Conservation (phyloP, 2,113 vertebrate genomes). For the Misgurnus mizolepis region DNA sequence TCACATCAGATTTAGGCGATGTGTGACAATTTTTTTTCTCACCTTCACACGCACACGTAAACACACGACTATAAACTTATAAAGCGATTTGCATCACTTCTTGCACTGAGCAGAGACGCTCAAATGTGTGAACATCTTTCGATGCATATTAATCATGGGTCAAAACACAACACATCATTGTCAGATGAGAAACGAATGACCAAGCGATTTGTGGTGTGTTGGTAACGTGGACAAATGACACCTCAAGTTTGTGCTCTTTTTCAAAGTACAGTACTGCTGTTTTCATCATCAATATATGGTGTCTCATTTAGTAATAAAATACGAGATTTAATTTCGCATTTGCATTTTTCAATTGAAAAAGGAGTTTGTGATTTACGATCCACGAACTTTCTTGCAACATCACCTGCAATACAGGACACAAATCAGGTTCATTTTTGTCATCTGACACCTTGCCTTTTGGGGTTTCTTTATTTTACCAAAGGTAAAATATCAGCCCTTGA, state of each 20-base stretch:
- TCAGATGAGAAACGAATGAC: no score
- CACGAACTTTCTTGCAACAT: not conserved
- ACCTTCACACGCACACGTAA: conserved; percentile 31
- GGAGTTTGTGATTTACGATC: no score
- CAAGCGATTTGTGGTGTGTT: no score
- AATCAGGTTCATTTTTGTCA: not conserved
- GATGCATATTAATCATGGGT: conserved; percentile 14
- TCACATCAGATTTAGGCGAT: conserved; percentile 45
- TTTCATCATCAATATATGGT: no score
- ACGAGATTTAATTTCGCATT: no score
- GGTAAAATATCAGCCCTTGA: not conserved
- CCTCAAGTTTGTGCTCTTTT: no score
- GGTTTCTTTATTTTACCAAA: not conserved
- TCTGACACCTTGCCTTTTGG: not conserved
- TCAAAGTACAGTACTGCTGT: no score
- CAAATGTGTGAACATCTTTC: conserved; percentile 41
- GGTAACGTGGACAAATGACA: no score
- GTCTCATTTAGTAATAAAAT: no score
- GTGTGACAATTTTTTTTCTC: conserved; percentile 48
- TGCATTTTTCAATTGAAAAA: no score
- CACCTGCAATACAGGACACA: not conserved
- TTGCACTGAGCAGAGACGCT: conserved; percentile 21
- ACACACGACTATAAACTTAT: conserved; percentile 13
- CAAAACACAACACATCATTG: no score
- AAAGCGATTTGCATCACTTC: conserved; percentile 27